Conservation (phyloP, 2,888 invertebrate genomes). For the Spodoptera picta region DNA sequence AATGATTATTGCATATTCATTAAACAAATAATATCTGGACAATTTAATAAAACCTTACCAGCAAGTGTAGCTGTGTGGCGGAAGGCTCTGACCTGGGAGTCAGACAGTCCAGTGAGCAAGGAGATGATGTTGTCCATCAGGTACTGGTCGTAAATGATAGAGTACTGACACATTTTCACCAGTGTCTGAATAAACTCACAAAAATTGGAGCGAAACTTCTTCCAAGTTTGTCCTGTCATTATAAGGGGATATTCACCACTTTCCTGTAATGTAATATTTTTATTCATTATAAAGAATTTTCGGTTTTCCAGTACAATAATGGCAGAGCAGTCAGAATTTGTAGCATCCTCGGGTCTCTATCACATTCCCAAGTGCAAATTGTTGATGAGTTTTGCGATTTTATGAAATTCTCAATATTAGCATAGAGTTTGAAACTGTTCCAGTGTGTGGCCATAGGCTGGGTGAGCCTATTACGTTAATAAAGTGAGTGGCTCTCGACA, state of each 20-base stretch:
- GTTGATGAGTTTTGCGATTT: too few relatives aligned
- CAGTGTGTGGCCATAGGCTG: too few relatives aligned
- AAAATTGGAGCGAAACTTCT: constrained; percentile 98
- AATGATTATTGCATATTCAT: background rate
- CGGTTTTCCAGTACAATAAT: too few relatives aligned
- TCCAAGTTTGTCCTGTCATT: constrained; percentile 98
- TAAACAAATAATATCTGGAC: background rate
- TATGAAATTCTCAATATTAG: too few relatives aligned
- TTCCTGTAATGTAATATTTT: constrained; percentile 89
- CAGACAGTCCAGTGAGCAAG: constrained; percentile 97
- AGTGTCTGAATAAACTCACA: constrained; percentile 99
- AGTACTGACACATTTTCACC: constrained; percentile 99
- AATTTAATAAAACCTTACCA: constrained; percentile 81
- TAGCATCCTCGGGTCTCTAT: too few relatives aligned
- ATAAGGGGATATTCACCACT: constrained; percentile 99
- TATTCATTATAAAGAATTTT: too few relatives aligned
- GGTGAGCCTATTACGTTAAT: too few relatives aligned
- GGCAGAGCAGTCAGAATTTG: too few relatives aligned
- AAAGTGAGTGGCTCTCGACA: too few relatives aligned
- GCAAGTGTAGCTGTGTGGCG: constrained; percentile 97
- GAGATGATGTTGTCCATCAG: constrained; percentile 99
- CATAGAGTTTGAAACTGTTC: too few relatives aligned
- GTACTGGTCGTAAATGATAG: constrained; percentile 99
- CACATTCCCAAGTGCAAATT: too few relatives aligned
- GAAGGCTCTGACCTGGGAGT: constrained; percentile 98